These are phyloP conservation scores for Trichogramma pretiosum DNA, from an alignment of 1,140 invertebrate genomes.

Conservation along the genomic window DNA sequence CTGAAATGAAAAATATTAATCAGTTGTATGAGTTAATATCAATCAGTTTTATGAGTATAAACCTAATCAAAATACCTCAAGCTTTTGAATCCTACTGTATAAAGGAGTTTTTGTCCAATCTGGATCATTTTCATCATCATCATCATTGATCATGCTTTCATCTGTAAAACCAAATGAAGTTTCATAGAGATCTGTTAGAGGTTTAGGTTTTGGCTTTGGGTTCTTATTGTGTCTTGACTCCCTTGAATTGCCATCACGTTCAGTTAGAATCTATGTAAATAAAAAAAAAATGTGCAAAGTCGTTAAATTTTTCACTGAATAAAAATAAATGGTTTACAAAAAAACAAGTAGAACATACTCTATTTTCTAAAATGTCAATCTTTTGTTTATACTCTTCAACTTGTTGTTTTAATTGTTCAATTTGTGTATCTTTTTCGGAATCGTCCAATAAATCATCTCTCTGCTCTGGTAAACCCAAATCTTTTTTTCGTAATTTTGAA, in stretches of 20 bases:
- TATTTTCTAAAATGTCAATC: slow-evolving; percentile 8
- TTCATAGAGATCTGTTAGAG: background rate
- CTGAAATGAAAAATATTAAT: slow-evolving; percentile 20
- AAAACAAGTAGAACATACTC: slow-evolving; percentile 13
- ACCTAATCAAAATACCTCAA: slow-evolving; percentile 26
- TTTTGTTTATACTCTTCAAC: slow-evolving; percentile 17
- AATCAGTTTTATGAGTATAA: no score
- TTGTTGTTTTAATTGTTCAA: slow-evolving; percentile 13
- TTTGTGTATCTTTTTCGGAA: slow-evolving; percentile 9
- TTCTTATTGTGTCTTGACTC: no score
- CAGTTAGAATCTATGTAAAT: slow-evolving; percentile 14
- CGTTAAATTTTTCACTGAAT: background rate
- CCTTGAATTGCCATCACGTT: no score
- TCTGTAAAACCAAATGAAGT: slow-evolving; percentile 19
- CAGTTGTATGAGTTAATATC: slow-evolving; percentile 6
- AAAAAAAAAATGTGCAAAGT: background rate
- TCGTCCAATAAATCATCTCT: slow-evolving; percentile 10
- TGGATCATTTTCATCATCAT: slow-evolving; percentile 52
- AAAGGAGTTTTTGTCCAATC: slow-evolving; percentile 60
- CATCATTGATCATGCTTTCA: slow-evolving; percentile 35
- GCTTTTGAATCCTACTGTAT: slow-evolving; percentile 30
- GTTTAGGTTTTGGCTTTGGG: background rate
- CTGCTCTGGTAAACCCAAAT: background rate
- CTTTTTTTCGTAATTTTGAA: slow-evolving; percentile 19
- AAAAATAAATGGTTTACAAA: no score